phyloP scores from a whole-genome alignment of 2,113 vertebrate species.

The Xenopus borealis region DNA sequence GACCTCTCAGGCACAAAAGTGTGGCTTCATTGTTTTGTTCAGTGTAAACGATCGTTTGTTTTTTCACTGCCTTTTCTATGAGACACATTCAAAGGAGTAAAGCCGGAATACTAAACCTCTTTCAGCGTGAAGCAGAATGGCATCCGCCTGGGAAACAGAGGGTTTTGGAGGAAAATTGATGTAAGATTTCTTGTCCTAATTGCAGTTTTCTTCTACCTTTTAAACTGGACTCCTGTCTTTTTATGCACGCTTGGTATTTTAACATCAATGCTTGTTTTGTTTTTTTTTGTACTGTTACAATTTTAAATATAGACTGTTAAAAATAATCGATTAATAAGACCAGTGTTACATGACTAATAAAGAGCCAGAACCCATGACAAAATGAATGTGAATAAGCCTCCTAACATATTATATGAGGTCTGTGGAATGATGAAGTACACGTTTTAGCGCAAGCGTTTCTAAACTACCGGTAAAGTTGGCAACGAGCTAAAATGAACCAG shows the following conservation, averaged over 20 bases:
- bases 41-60: not conserved
- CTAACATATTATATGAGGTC: constrained; percentile 48
- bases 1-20: constrained; percentile 14
- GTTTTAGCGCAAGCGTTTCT: constrained; percentile 11
- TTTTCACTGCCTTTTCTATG: not conserved
- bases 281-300: constrained; percentile 57
- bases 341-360: constrained; percentile 54
- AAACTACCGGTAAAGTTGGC: constrained; percentile 48
- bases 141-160: not conserved
- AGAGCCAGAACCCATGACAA: constrained; percentile 55
- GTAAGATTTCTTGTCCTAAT: not conserved
- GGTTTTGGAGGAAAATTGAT: not conserved
- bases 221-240: constrained; percentile 36
- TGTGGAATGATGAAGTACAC: constrained; percentile 4
- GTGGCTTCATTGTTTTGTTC: constrained; percentile 25
- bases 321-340: constrained; percentile 53
- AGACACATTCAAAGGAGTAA: no score
- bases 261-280: constrained; percentile 49
- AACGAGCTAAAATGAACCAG: constrained; percentile 47
- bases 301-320: constrained; percentile 57
- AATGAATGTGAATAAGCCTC: constrained; percentile 59
- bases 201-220: constrained; percentile 37
- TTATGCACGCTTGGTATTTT: constrained; percentile 40
- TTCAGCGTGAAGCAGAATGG: not conserved
- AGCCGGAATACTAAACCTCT: not conserved